A percentile compares a stretch with the other conserved stretches of the same genome.
These are phyloP conservation scores for Chrysolina oricalcia DNA, from an alignment of 2,888 invertebrate species.

Conservation along the genomic window DNA sequence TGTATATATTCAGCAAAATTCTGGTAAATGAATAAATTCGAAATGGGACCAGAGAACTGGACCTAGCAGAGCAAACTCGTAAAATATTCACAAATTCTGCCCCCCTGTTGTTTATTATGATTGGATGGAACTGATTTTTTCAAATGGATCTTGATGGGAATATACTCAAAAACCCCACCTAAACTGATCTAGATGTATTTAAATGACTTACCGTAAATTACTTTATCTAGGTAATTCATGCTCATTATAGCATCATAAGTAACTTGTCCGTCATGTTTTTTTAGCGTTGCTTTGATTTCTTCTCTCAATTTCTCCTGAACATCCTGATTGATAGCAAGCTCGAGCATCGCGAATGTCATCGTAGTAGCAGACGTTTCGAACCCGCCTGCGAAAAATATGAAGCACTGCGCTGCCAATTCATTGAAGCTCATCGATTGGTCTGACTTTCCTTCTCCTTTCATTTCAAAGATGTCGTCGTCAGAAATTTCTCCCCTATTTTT, in stretches of 20 bases:
- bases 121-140: too few species aligned
- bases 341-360: slow-evolving; percentile 56
- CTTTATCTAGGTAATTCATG: slow-evolving; percentile 68
- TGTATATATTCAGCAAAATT: too few species aligned
- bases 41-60: too few species aligned
- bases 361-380: slow-evolving; percentile 58
- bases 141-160: too few species aligned
- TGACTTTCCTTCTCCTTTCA: slow-evolving; percentile 42
- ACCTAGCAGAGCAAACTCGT: too few species aligned
- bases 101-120: too few species aligned
- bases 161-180: background rate
- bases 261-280: slow-evolving; percentile 47
- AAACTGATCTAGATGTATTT: background rate
- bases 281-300: slow-evolving; percentile 52
- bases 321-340: slow-evolving; percentile 54
- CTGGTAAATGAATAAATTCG: too few species aligned
- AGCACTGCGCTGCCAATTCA: slow-evolving; percentile 48
- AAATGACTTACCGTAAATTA: slow-evolving; percentile 64
- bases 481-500: slow-evolving; percentile 63
- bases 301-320: slow-evolving; percentile 53
- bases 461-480: slow-evolving; percentile 46
- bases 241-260: slow-evolving; percentile 55
- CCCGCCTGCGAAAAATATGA: slow-evolving; percentile 57
- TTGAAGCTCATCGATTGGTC: slow-evolving; percentile 33
- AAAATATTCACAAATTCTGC: too few species aligned